phyloP scores from a whole-genome alignment of 2,888 invertebrate species.

The Dicycla oo region DNA sequence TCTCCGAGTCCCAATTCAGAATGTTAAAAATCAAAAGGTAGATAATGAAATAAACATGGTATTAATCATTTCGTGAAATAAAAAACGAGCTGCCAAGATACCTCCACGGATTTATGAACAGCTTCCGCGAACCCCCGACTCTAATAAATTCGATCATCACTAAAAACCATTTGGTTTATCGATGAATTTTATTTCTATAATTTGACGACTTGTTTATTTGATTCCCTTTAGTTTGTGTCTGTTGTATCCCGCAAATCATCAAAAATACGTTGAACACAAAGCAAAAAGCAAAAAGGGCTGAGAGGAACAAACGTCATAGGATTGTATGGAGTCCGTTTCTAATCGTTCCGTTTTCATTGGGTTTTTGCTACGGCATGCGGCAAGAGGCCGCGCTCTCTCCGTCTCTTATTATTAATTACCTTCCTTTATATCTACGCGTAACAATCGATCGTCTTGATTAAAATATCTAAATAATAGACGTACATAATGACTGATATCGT shows the following conservation, averaged over 20 bases:
- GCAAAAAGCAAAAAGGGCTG: constrained; percentile 86
- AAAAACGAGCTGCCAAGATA: constrained; percentile 52
- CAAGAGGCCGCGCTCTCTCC: constrained; percentile 76
- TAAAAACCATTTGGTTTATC: constrained; percentile 58
- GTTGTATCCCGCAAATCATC: constrained; percentile 81
- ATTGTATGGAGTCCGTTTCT: constrained; percentile 85
- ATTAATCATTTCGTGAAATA: constrained; percentile 49
- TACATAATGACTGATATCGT: constrained; percentile 79
- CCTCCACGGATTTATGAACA: constrained; percentile 48
- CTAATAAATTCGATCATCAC: constrained; percentile 48
- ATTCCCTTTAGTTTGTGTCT: constrained; percentile 67
- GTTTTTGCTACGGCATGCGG: constrained; percentile 89
- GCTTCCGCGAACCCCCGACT: constrained; percentile 57
- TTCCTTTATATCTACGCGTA: constrained; percentile 86
- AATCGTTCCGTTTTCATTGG: constrained; percentile 86
- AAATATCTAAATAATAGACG: constrained; percentile 89
- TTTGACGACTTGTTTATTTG: constrained; percentile 72
- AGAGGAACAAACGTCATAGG: constrained; percentile 79
- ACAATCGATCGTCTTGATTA: constrained; percentile 89
- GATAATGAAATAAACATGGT: constrained; percentile 49
- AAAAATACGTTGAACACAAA: constrained; percentile 74
- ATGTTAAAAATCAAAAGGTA: constrained; percentile 34
- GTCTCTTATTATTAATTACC: constrained; percentile 89
- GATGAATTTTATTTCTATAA: constrained; percentile 68
- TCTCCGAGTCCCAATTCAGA: constrained; percentile 2